Percentiles rank a stretch among this genome's conserved stretches.
Conservation (phyloP, 2,113 vertebrate species). For the Tachycineta bicolor region DNA sequence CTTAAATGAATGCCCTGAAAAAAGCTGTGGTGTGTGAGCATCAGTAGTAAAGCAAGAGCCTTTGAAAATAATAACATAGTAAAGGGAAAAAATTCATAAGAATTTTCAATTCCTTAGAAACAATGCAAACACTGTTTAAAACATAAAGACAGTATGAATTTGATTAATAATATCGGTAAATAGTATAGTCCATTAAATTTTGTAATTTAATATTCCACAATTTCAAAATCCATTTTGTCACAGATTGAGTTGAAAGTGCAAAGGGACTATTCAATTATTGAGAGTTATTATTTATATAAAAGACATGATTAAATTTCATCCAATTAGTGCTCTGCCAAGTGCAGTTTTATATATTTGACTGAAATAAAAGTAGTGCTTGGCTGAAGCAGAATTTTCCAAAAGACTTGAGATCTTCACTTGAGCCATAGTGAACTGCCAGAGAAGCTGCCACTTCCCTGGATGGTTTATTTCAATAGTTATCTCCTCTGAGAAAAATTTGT, state of each 20-base stretch:
- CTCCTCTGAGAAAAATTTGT: neutral
- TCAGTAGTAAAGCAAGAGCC: neutral
- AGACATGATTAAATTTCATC: neutral
- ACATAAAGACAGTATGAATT: neutral
- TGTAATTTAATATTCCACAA: neutral
- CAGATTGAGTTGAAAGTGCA: neutral
- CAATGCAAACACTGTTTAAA: slow-evolving; percentile 5
- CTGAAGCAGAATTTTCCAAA: neutral
- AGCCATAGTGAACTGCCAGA: neutral
- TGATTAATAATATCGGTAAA: neutral
- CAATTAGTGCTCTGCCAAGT: neutral
- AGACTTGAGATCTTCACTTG: neutral
- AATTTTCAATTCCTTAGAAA: neutral
- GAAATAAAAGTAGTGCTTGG: neutral
- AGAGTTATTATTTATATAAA: neutral
- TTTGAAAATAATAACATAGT: neutral
- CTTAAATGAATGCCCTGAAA: neutral
- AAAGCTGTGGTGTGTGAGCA: neutral
- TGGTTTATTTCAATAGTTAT: neutral
- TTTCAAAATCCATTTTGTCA: neutral
- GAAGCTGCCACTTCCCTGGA: neutral
- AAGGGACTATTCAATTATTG: neutral
- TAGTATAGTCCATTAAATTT: neutral
- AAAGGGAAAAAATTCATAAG: slow-evolving; percentile 13
- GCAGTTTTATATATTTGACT: neutral